phyloP scores from a whole-genome alignment of 2,113 vertebrate species.

The Epinephelus cyanopodus region DNA sequence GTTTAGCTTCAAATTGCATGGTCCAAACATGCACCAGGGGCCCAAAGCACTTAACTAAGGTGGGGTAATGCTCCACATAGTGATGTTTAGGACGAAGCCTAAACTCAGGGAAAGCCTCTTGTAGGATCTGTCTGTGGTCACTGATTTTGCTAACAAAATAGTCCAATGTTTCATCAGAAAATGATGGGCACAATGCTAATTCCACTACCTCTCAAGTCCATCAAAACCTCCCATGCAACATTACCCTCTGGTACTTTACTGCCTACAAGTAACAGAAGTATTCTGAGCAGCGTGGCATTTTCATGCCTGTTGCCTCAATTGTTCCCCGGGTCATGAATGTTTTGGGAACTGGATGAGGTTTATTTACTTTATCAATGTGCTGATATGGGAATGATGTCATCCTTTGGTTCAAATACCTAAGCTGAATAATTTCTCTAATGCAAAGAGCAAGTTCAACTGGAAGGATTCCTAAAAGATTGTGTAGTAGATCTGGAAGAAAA shows the following conservation, averaged over 20 bases:
- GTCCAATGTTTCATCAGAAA: neutral
- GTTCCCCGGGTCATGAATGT: neutral
- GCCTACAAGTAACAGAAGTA: neutral
- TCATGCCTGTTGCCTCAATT: constrained; percentile 7
- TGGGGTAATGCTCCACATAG: constrained; percentile 3
- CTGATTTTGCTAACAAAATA: constrained; percentile 6
- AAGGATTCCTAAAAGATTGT: constrained; percentile 15
- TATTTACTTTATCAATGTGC: constrained; percentile 12
- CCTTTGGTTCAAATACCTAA: constrained; percentile 15
- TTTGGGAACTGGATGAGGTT: neutral
- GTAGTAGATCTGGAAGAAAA: neutral
- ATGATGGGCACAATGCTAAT: constrained; percentile 4
- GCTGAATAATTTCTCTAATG: constrained; percentile 2
- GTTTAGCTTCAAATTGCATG: too few relatives aligned
- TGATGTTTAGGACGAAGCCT: constrained; percentile 20
- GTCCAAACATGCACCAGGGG: too few relatives aligned
- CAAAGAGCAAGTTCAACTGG: constrained; percentile 1
- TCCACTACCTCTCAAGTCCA: constrained; percentile 15
- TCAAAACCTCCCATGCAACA: neutral
- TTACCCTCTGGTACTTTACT: constrained; percentile 14
- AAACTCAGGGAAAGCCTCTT: neutral
- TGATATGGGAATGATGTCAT: constrained; percentile 19
- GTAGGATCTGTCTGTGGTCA: neutral
- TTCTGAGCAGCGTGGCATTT: constrained; percentile 1
- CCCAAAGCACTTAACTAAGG: neutral